Conservation (phyloP, 2,888 invertebrate species). For the Metallyticus violacea region DNA sequence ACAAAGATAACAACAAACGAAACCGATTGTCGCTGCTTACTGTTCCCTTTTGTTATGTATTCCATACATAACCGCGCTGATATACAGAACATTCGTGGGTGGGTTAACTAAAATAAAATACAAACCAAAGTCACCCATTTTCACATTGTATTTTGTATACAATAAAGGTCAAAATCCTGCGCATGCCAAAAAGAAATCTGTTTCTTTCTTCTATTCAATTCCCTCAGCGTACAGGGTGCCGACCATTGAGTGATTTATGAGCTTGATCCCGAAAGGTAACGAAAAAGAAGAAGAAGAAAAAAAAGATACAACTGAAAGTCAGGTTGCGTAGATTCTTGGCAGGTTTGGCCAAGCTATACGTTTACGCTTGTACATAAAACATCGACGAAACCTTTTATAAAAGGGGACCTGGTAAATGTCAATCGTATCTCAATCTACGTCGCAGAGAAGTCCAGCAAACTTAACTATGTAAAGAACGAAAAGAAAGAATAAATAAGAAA, state of each 20-base stretch:
- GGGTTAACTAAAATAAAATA: conserved; percentile 12
- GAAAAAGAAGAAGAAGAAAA: conserved; percentile 6
- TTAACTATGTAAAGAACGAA: conserved; percentile 14
- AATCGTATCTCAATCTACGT: conserved; percentile 25
- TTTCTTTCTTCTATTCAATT: conserved; percentile 28
- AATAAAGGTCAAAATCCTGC: conserved; percentile 31
- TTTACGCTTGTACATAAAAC: background rate
- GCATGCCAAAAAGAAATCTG: conserved; percentile 23
- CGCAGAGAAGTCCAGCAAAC: conserved; percentile 7
- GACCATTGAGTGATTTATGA: conserved; percentile 26
- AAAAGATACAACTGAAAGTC: conserved; percentile 16
- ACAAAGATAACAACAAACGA: conserved; percentile 20
- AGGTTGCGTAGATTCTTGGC: background rate
- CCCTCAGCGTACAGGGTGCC: conserved; percentile 23
- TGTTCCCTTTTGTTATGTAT: conserved; percentile 18
- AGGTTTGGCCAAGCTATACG: background rate
- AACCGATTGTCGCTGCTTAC: conserved; percentile 19
- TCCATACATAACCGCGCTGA: conserved; percentile 18
- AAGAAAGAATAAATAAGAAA: background rate
- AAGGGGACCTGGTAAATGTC: conserved; percentile 1
- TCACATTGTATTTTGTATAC: conserved; percentile 23
- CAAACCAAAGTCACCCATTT: conserved; percentile 25
- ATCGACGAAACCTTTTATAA: conserved; percentile 16
- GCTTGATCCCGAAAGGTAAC: conserved; percentile 8
- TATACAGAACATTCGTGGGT: conserved; percentile 16